These are phyloP conservation scores for Hydractinia echinata DNA, from an alignment of 30 jellyfish, hydroid and myxozoan genomes.

Conservation along the genomic window DNA sequence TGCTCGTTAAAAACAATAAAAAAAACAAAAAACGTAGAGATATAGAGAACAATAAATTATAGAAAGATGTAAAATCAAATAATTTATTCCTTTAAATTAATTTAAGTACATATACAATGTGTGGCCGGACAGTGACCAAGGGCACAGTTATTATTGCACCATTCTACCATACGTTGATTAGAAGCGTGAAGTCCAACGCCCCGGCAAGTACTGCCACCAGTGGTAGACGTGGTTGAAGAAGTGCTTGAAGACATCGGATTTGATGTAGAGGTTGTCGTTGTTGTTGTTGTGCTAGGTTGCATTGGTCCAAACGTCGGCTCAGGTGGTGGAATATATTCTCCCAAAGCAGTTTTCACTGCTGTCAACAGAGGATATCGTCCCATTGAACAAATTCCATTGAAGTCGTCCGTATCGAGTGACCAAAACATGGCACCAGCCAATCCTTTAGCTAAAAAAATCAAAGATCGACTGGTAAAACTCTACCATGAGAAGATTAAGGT, in stretches of 20 bases:
- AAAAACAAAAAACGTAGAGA: no score
- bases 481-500: background rate
- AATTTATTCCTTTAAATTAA: no score
- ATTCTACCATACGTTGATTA: slow-evolving; percentile 18
- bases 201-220: slow-evolving; percentile 16
- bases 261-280: slow-evolving; percentile 12
- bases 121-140: slow-evolving; percentile 32
- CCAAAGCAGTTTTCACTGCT: slow-evolving; percentile 65
- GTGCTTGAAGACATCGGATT: background rate
- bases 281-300: background rate
- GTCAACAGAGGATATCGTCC: slow-evolving; percentile 85
- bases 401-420: slow-evolving; percentile 44
- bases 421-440: slow-evolving; percentile 49
- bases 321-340: slow-evolving; percentile 40
- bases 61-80: no score
- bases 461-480: no score
- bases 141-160: slow-evolving; percentile 25
- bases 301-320: background rate
- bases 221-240: background rate
- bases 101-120: no score
- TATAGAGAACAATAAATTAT: no score
- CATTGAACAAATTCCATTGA: slow-evolving; percentile 59
- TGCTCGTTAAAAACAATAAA: no score
- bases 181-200: slow-evolving; percentile 12
- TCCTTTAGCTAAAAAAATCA: slow-evolving; percentile 7